A percentile compares a stretch with the other conserved stretches of the same genome.
Evolutionary conservation across 2,888 invertebrate genomes (phyloP).

Genomic region (Agrilus mali): DNA sequence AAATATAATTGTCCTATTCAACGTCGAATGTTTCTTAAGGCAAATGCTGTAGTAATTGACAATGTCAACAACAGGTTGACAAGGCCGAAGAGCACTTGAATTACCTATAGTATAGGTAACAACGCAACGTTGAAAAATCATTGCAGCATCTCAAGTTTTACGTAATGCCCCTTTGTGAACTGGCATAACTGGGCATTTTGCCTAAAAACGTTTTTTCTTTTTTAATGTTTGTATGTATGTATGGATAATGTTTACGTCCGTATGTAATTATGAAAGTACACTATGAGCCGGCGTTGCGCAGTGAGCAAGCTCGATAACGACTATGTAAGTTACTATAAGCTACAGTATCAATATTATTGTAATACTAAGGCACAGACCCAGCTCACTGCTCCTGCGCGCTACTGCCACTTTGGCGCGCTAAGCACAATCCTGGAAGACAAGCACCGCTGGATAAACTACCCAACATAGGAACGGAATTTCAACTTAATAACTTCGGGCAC

Average conservation of each 20-base stretch:
- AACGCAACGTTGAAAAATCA: neutral
- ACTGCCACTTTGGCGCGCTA: slow-evolving; percentile 15
- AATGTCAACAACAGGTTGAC: too few species aligned
- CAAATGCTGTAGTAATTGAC: too few species aligned
- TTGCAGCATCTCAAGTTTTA: neutral
- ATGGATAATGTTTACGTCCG: slow-evolving; percentile 5
- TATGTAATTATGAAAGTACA: slow-evolving; percentile 12
- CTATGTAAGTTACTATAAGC: slow-evolving; percentile 22
- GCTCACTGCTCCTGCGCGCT: slow-evolving; percentile 33
- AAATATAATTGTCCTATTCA: too few species aligned
- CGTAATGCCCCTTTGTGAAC: neutral
- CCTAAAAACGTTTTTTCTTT: slow-evolving; percentile 3
- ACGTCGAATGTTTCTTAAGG: too few species aligned
- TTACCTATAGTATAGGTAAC: too few species aligned
- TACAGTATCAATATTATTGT: slow-evolving; percentile 36
- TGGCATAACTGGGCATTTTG: slow-evolving; percentile 19
- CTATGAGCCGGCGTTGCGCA: slow-evolving; percentile 27
- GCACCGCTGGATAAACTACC: slow-evolving; percentile 35
- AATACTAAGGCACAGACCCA: slow-evolving; percentile 39
- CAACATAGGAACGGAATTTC: slow-evolving; percentile 34
- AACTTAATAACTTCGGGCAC: slow-evolving; percentile 15
- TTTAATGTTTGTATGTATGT: too few species aligned
- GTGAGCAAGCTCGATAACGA: slow-evolving; percentile 32
- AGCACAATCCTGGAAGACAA: slow-evolving; percentile 35
- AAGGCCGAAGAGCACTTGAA: too few species aligned